Base-by-base conservation (phyloP, 1,140 invertebrate species). In the Drosophila gunungcola region DNA sequence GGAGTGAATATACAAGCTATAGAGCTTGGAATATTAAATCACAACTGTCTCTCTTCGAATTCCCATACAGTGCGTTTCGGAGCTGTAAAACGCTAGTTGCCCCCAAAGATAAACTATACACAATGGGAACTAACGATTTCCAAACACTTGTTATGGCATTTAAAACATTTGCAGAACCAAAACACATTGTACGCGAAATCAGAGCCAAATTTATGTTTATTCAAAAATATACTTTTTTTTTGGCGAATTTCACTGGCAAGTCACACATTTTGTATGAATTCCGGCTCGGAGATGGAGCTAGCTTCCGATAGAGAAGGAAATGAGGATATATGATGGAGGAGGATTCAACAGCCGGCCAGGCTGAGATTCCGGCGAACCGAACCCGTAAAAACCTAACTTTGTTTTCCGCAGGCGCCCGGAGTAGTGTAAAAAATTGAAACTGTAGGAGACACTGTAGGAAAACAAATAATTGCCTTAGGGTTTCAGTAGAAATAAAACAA, bases 391-490 rank as follows among this genome's bases (percentile, higher is more conserved):
- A 65, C 38, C 43, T 34, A 69, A 65, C 36, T 55, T 70, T 70
- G 65, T 70, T 69, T 70, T 70, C 67, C 67, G 41, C 63, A 53
- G 41, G 39, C 39, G 51, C 49, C 54, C 64, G 36, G 64, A 52
- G 41, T 73, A 73, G 48, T 65, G 73, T 75, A 67, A 58, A 65
- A 39, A 41, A 42, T 21, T 21, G 16, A 34, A 51, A 9, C 64
- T 68, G 46, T 68, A 65, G 64, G 42, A 73, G 41, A 73, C 41
- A 72, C 64, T 69, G 67, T 70, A 70, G 56, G 54, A 62, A 74
- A 72, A 73, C 51, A 74, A 61, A 63, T 55, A 65, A 75, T 75
- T 89, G 83, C 84, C 84, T 89, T 89, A 89, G 83, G 83, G 83
- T 88, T 88, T 88, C 83, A 88, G 80, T 89, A 88, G 80, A 73